Base-by-base conservation (phyloP, 2,797 vertebrate genomes). In the Danio kyathit region DNA sequence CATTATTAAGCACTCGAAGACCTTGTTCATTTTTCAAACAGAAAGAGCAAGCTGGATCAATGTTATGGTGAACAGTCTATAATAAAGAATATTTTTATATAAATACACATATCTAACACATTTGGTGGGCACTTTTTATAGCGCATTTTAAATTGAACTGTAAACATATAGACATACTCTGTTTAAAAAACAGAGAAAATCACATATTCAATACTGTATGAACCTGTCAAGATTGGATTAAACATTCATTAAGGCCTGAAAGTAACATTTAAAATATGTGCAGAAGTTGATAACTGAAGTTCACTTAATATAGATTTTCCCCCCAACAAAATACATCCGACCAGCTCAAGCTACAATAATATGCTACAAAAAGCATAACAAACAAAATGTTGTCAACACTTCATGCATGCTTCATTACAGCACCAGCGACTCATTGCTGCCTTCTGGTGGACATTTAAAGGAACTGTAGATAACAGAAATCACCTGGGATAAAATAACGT, bases 381-480 rank as follows among this genome's bases (percentile, higher is more conserved):
- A 48, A 52, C 10, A 52, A 52, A 52, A 70, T 8, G 21, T 16
- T 38, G 41, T n/a, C 14, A 59, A 60, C 54, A 48, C 19, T 10
- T 52, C 5, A 29, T n/a, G 5, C 4, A n/a, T 12, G 51, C 13
- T 71, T 59, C 9, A 38, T 46, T 69, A 7, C 10, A 52, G 46
- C 12, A 29, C 7, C n/a, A 17, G 52, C 52, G 40, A 52, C 82
- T 79, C 76, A 46, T 43, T 40, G 11, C 56, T 83, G 71, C 41
- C 57, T 64, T 75, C 82, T 83, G 16, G 64, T 57, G 72, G 19
- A 83, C 52, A 12, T 21, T 12, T 49, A 6, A 48, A 19, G 49
- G 16, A 59, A 67, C 52, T 43, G n/a, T 61, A 21, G 41, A 9
- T 41, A 16, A 12, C 12, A 29, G 29, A 29, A 29, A 29, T 59